phyloP scores from a whole-genome alignment of 2,888 invertebrate genomes.

The Drosophila prolongata region DNA sequence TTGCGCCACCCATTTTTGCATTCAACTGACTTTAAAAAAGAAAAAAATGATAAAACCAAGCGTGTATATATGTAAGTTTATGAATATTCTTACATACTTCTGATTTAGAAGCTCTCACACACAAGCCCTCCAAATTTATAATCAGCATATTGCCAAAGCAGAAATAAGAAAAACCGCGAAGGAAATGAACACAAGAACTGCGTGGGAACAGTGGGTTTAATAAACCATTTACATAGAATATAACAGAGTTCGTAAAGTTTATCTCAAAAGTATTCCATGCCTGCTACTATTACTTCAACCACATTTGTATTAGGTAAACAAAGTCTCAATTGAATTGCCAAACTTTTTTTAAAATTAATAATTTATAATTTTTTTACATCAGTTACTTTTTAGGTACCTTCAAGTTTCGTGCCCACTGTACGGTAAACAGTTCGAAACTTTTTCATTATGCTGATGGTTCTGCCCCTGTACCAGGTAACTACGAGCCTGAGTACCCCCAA shows the following conservation, averaged over 20 bases:
- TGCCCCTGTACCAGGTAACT: constrained; percentile 51
- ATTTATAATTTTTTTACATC: neutral
- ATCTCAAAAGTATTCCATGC: too few species aligned
- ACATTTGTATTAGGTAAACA: neutral
- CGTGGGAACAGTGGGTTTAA: constrained; percentile 24
- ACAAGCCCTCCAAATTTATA: constrained; percentile 59
- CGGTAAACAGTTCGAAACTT: constrained; percentile 61
- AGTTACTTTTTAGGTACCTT: neutral
- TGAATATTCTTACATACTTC: constrained; percentile 29
- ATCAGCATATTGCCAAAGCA: constrained; percentile 67
- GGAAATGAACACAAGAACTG: constrained; percentile 28
- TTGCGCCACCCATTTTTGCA: constrained; percentile 49
- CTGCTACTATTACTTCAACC: too few species aligned
- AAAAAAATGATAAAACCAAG: constrained; percentile 19
- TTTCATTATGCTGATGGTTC: constrained; percentile 72
- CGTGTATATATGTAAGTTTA: constrained; percentile 4
- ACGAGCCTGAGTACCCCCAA: constrained; percentile 39
- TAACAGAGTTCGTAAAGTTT: too few species aligned
- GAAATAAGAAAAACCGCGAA: constrained; percentile 29
- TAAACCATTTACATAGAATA: neutral
- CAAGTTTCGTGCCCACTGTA: constrained; percentile 57
- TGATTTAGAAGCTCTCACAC: constrained; percentile 12
- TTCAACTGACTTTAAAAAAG: constrained; percentile 52
- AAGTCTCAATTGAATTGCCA: neutral
- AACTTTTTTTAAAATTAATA: neutral